Conservation (phyloP, 2,888 invertebrate genomes). For the Cheilosia soror region DNA sequence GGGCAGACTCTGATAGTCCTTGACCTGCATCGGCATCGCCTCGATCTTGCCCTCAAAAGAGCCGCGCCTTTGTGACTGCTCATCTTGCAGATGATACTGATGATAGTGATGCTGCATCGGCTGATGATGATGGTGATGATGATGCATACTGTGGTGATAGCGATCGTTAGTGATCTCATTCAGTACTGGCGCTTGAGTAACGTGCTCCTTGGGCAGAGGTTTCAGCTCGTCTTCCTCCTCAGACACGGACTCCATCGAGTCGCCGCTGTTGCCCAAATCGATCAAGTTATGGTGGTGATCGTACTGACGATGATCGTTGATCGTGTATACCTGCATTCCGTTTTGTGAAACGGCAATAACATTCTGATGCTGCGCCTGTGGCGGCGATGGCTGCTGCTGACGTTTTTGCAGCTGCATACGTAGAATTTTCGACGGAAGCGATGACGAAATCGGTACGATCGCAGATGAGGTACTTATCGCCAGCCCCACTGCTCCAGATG, state of each 20-base stretch:
- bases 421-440: constrained; percentile 81
- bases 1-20: constrained; percentile 50
- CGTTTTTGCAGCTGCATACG: constrained; percentile 79
- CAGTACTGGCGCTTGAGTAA: constrained; percentile 59
- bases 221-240: constrained; percentile 83
- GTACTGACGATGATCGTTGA: constrained; percentile 56
- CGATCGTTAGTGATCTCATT: constrained; percentile 66
- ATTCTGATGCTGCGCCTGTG: constrained; percentile 54
- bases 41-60: constrained; percentile 65
- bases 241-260: constrained; percentile 80
- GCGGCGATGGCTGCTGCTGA: constrained; percentile 50
- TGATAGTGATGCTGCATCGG: constrained; percentile 78
- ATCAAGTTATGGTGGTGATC: constrained; percentile 64
- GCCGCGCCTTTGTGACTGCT: constrained; percentile 77
- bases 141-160: constrained; percentile 58
- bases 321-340: constrained; percentile 63
- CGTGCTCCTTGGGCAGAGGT: constrained; percentile 78
- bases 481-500: constrained; percentile 27
- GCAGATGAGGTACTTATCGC: constrained; percentile 22
- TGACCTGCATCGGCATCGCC: constrained; percentile 51
- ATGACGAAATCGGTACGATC: constrained; percentile 81
- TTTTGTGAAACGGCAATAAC: constrained; percentile 66
- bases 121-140: constrained; percentile 49
- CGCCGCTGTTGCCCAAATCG: constrained; percentile 77
- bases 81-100: constrained; percentile 79